Percentiles rank a stretch among this genome's conserved stretches.
Conservation (phyloP, 1,140 invertebrate genomes). For the Pseudomyrmex dendroicus region DNA sequence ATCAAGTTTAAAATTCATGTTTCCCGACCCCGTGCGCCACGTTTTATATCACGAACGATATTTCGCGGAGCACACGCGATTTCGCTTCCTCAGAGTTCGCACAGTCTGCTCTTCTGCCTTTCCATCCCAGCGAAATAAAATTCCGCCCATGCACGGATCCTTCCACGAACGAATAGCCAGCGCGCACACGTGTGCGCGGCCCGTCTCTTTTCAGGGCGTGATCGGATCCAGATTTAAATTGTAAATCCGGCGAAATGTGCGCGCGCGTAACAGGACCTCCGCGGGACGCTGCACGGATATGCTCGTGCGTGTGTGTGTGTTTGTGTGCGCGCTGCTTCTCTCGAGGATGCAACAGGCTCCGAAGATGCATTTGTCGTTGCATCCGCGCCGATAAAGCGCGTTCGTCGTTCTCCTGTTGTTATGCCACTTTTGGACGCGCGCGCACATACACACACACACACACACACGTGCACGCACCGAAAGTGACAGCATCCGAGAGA, state of each 20-base stretch:
- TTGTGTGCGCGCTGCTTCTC: background rate
- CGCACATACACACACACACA: background rate
- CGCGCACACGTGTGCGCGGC: background rate
- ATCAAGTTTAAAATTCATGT: no score
- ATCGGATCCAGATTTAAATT: constrained; percentile 64
- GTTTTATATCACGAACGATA: background rate
- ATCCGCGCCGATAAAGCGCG: constrained; percentile 42
- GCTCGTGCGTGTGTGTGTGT: background rate
- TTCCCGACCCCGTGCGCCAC: no score
- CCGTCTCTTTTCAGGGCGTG: constrained; percentile 38
- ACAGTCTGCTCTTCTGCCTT: background rate
- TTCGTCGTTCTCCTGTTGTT: constrained; percentile 25
- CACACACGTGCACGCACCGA: constrained; percentile 4
- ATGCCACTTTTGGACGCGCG: background rate
- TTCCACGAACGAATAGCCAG: constrained; percentile 9
- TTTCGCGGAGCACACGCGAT: background rate
- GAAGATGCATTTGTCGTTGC: constrained; percentile 34
- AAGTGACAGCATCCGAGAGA: constrained; percentile 13
- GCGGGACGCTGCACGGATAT: background rate
- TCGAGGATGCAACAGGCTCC: constrained; percentile 68
- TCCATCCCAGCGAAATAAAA: constrained; percentile 26
- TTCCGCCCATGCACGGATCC: constrained; percentile 26
- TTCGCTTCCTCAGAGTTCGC: background rate
- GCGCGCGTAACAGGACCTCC: constrained; percentile 21
- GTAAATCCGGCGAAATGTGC: constrained; percentile 59